Base-by-base conservation (phyloP, 2,888 invertebrate genomes). In the Melieria picta region DNA sequence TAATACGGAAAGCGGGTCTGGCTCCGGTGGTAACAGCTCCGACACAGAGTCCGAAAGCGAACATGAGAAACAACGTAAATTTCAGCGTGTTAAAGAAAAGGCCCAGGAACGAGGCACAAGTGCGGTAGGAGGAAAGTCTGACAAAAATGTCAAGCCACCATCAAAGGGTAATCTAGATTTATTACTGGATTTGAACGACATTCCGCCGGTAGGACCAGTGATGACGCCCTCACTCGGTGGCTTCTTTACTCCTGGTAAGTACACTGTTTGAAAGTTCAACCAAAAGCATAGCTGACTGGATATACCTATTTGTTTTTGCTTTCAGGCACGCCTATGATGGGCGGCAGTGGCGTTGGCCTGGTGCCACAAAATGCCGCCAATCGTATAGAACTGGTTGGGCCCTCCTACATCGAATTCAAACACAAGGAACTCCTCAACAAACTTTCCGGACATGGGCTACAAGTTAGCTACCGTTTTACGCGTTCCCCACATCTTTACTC, bases 151-250 rank as follows among this genome's bases (percentile, higher is more conserved):
- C 69, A 79, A 80, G 77, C 52, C 62, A 58, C 43, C 60, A 48
- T 2, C 65, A 7, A 89, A 91, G 82, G 88, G 92, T 5, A 95
- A 95, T 87, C 86, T 95, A 75, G 96, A 97, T 86, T 88, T 97
- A 13, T 88, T 97, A 9, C 85, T 97, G 55, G 96, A 96, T 83
- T 88, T 97, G 77, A 94, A 94, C 83, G 91, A 91, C 82, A 91
- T 91, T 70, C 91, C 92, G 55, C 94, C 94, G 62, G 91, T 93
- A 10, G 86, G 84, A 3, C 84, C 85, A 6, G 81, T 87, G 48
- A 91, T 95, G 91, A 94, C 94, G 48, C 95, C 95, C 74, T 94
- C 94, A 0, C 88, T 93, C 50, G 94, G 94, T 60, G 94, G 93
- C 2, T 91, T 94, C 80, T 87, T 94, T 50, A 91, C 93, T 1